Conservation (phyloP, 2,888 invertebrate species). For the Apamea epomidion region DNA sequence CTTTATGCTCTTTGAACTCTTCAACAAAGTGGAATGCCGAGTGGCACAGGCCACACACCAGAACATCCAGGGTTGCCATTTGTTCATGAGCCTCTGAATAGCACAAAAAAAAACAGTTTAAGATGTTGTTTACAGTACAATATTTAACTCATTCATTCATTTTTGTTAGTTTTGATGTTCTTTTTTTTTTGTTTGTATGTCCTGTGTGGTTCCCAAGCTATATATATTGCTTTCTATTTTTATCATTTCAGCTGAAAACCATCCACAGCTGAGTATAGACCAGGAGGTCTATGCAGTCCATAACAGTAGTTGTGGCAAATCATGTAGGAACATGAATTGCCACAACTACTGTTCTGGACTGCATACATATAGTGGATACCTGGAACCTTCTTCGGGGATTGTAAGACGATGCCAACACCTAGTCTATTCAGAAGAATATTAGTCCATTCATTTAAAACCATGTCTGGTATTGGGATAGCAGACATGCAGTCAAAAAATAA, state of each 20-base stretch:
- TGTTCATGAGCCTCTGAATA: slow-evolving; percentile 93
- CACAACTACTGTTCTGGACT: not conserved
- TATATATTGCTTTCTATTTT: not conserved
- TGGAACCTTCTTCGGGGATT: not conserved
- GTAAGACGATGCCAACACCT: not conserved
- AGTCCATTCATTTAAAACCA: not conserved
- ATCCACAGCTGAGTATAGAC: not conserved
- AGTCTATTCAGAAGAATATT: not conserved
- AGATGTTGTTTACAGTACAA: no score
- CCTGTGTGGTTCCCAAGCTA: not conserved
- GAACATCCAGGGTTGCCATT: slow-evolving; percentile 93
- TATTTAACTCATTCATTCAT: no score
- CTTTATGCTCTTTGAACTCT: slow-evolving; percentile 94
- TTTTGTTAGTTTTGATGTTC: no score
- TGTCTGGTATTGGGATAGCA: no score
- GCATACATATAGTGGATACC: not conserved
- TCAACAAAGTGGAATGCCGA: slow-evolving; percentile 95
- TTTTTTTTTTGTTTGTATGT: not conserved
- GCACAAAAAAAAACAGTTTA: not conserved
- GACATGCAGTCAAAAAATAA: not conserved
- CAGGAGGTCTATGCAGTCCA: no score
- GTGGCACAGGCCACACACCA: slow-evolving; percentile 96
- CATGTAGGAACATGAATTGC: not conserved
- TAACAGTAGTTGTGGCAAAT: no score
- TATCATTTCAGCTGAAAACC: not conserved